Percentiles rank a stretch among this genome's conserved stretches.
Evolutionary conservation across 2,888 invertebrate species (phyloP).

Genomic region (Sphaerophoria rueppellii): DNA sequence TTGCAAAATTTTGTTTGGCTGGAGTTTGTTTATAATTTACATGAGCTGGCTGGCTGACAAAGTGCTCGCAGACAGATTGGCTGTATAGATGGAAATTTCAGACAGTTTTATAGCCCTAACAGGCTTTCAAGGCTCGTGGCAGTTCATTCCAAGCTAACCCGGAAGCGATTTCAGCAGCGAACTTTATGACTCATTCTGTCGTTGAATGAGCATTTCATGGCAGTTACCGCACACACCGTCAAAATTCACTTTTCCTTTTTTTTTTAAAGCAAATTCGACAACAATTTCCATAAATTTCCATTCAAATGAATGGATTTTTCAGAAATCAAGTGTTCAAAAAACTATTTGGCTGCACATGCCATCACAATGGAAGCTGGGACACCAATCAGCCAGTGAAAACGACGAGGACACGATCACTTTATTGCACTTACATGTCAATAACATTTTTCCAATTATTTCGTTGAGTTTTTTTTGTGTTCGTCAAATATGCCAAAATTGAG

Average conservation of each 20-base stretch:
- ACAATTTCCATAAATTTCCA: conserved; percentile 1
- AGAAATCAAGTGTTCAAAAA: conserved; percentile 11
- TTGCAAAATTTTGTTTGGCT: conserved; percentile 30
- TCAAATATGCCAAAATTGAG: conserved; percentile 7
- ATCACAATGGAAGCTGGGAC: conserved; percentile 5
- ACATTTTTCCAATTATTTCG: conserved; percentile 69
- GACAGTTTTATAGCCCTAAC: conserved; percentile 10
- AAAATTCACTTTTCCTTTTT: conserved; percentile 28
- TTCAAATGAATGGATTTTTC: conserved; percentile 23
- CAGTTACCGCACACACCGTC: conserved; percentile 17
- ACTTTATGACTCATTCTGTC: no score
- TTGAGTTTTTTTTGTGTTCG: background rate
- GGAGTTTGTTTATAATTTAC: conserved; percentile 12
- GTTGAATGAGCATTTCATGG: no score
- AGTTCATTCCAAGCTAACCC: no score
- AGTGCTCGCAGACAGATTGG: conserved; percentile 39
- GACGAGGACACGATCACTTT: conserved; percentile 61
- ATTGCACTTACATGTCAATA: conserved; percentile 70
- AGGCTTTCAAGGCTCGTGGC: no score
- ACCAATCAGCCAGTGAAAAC: conserved; percentile 21
- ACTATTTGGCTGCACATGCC: conserved; percentile 34
- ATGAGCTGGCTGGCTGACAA: conserved; percentile 31
- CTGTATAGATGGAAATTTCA: conserved; percentile 15
- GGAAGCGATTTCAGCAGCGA: no score
- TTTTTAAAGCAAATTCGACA: background rate